These are phyloP conservation scores for Galaxea fascicularis DNA, from an alignment of 92 coral and sea anemone genomes.

Conservation along the genomic window DNA sequence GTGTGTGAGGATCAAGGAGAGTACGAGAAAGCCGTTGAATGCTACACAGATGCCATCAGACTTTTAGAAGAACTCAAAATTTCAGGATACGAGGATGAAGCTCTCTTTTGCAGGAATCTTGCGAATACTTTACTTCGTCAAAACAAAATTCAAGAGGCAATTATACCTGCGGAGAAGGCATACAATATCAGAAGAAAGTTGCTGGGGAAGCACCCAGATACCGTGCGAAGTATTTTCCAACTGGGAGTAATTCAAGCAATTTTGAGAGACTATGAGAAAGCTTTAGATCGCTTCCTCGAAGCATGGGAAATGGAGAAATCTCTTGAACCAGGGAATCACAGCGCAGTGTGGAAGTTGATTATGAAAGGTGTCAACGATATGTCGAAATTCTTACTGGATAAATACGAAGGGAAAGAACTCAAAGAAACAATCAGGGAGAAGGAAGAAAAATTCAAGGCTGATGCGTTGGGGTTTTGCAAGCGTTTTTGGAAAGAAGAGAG, in stretches of 20 bases:
- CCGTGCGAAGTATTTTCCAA: constrained; percentile 69
- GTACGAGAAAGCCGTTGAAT: constrained; percentile 53
- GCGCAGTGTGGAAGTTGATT: constrained; percentile 42
- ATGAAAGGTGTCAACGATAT: constrained; percentile 31
- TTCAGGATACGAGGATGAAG: constrained; percentile 63
- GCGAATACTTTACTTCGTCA: constrained; percentile 62
- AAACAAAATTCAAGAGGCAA: constrained; percentile 49
- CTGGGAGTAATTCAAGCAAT: constrained; percentile 63
- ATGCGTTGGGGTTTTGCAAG: constrained; percentile 4
- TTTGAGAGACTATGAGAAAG: constrained; percentile 37
- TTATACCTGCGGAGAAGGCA: constrained; percentile 59
- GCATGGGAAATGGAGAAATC: constrained; percentile 73
- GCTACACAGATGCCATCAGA: constrained; percentile 52
- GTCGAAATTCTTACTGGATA: background rate
- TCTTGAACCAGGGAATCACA: constrained; percentile 60
- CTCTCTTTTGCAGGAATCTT: constrained; percentile 63
- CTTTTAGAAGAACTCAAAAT: constrained; percentile 60
- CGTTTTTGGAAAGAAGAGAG: constrained; percentile 25
- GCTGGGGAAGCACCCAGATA: constrained; percentile 64
- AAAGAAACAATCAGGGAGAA: background rate
- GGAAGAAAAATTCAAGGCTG: background rate
- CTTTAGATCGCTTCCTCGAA: constrained; percentile 45
- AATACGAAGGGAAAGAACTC: background rate
- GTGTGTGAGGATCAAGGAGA: constrained; percentile 29
- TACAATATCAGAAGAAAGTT: constrained; percentile 45